A percentile compares a stretch with the other conserved stretches of the same genome.
Evolutionary conservation across 2,888 invertebrate genomes (phyloP).

Genomic region (Ochropleura plecta): DNA sequence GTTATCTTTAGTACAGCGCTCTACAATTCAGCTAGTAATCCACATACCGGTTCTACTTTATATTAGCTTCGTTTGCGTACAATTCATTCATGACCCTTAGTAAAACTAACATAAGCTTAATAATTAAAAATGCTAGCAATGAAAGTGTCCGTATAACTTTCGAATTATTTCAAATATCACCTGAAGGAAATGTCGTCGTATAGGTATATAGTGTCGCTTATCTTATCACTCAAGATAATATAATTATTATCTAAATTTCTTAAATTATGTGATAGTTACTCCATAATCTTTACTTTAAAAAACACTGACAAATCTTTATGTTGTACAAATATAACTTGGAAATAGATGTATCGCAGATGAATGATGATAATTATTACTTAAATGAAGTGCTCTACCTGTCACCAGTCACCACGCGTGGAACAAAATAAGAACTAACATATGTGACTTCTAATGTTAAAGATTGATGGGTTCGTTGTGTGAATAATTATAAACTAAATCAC

Average conservation of each 20-base stretch:
- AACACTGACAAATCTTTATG: conserved; percentile 6
- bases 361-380: too few species aligned
- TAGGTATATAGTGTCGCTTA: neutral
- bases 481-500: conserved; percentile 52
- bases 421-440: conserved; percentile 7
- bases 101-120: neutral
- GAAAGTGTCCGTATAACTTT: conserved; percentile 4
- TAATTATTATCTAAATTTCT: conserved; percentile 17
- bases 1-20: neutral
- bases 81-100: neutral
- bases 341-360: conserved; percentile 28
- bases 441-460: conserved; percentile 12
- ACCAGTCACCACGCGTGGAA: neutral
- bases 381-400: conserved; percentile 17
- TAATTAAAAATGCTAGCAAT: neutral
- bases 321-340: conserved; percentile 16
- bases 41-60: neutral
- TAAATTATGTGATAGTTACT: conserved; percentile 1
- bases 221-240: conserved; percentile 18
- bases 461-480: conserved; percentile 28
- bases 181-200: conserved; percentile 13
- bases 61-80: neutral
- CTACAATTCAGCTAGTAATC: neutral
- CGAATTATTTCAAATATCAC: neutral
- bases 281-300: conserved; percentile 10